Evolutionary conservation across 2,888 invertebrate genomes (phyloP).

Genomic region (Lacanobia wlatinum): DNA sequence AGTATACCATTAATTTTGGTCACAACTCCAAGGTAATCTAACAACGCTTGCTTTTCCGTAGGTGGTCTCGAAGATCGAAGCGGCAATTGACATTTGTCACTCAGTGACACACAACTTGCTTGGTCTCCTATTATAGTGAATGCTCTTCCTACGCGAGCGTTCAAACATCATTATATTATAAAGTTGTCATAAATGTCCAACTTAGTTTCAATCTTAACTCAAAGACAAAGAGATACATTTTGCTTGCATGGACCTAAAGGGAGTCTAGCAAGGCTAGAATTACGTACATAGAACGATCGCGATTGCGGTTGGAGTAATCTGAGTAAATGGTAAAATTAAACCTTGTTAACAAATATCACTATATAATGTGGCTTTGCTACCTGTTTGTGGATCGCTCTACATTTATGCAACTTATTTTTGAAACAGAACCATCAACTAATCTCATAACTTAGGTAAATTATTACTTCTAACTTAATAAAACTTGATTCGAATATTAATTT

Average conservation of each 20-base stretch:
- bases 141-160: conserved; percentile 72
- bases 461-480: conserved; percentile 30
- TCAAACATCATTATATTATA: conserved; percentile 65
- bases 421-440: neutral
- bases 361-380: conserved; percentile 66
- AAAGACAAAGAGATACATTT: conserved; percentile 58
- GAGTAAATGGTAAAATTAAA: conserved; percentile 80
- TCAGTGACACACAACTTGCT: conserved; percentile 70
- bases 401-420: conserved; percentile 28
- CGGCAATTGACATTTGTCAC: conserved; percentile 73
- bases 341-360: conserved; percentile 70
- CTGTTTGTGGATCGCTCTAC: conserved; percentile 55
- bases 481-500: conserved; percentile 37
- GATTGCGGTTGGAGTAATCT: conserved; percentile 79
- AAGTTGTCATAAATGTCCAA: conserved; percentile 44
- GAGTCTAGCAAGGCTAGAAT: conserved; percentile 71
- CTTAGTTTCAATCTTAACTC: conserved; percentile 63
- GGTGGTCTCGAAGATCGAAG: conserved; percentile 69
- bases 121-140: conserved; percentile 70
- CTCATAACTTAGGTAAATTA: conserved; percentile 43
- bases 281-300: conserved; percentile 73
- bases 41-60: conserved; percentile 57
- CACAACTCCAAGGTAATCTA: conserved; percentile 35
- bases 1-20: conserved; percentile 36
- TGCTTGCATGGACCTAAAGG: conserved; percentile 51